A percentile compares a stretch with the other conserved stretches of the same genome.
Conservation (phyloP, 2,113 vertebrate species). For the Salvelinus fontinalis region DNA sequence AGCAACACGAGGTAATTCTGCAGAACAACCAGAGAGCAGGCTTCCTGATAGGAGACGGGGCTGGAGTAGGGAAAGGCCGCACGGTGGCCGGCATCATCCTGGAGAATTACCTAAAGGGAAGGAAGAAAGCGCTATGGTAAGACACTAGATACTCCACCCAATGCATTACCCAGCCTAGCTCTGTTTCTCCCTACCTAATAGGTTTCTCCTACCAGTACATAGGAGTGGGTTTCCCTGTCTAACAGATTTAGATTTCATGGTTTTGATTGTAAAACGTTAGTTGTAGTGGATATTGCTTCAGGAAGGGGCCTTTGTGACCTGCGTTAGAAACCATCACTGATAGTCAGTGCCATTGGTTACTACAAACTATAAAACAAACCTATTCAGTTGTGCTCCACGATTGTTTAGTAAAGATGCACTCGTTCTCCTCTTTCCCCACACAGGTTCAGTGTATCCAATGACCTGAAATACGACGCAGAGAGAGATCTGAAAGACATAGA, state of each 20-base stretch:
- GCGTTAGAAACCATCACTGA: too few species aligned
- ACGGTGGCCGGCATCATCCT: conserved; percentile 94
- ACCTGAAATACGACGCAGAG: conserved; percentile 96
- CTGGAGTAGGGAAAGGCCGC: conserved; percentile 94
- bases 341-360: too few species aligned
- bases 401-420: background rate
- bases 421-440: conserved; percentile 22
- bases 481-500: conserved; percentile 96
- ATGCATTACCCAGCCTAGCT: background rate
- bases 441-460: conserved; percentile 99
- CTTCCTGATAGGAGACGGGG: conserved; percentile 95
- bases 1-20: conserved; percentile 97
- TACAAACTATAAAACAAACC: too few species aligned
- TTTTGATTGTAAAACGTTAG: too few species aligned
- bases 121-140: conserved; percentile 95
- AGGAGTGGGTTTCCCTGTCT: too few species aligned
- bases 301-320: too few species aligned
- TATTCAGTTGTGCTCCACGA: too few species aligned
- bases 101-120: conserved; percentile 88
- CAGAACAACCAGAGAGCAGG: conserved; percentile 92
- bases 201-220: background rate
- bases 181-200: too few species aligned
- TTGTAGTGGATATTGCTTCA: too few species aligned
- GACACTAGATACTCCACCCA: background rate
- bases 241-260: too few species aligned